Percentiles rank a stretch among this genome's conserved stretches.
These are phyloP conservation scores for Geophilus truncorum DNA, from an alignment of 2,888 invertebrate genomes.

Conservation along the genomic window DNA sequence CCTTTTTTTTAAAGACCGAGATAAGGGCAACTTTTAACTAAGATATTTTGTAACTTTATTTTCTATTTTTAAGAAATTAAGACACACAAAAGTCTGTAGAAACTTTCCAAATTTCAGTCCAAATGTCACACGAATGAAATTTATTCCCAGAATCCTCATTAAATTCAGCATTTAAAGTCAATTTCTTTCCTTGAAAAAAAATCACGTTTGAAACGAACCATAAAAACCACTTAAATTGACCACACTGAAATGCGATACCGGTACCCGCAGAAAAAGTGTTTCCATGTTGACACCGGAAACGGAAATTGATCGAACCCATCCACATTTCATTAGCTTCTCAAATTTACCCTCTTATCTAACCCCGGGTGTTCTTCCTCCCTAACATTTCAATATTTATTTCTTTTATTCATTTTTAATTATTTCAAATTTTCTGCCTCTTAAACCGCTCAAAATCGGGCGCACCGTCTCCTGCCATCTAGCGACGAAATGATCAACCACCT, in stretches of 20 bases:
- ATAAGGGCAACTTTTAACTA: too few species aligned
- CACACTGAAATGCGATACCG: not conserved
- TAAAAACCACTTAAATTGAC: not conserved
- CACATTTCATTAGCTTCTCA: not conserved
- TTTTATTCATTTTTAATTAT: not conserved
- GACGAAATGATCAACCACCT: not conserved
- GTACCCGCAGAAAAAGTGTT: too few species aligned
- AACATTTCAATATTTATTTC: not conserved
- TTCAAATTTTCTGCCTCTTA: not conserved
- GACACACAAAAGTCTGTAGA: too few species aligned
- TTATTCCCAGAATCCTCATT: too few species aligned
- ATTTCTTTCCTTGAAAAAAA: too few species aligned
- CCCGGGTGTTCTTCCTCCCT: not conserved
- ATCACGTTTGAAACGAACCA: not conserved
- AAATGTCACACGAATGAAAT: too few species aligned
- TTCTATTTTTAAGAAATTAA: too few species aligned
- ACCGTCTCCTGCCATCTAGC: not conserved
- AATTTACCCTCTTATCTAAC: not conserved
- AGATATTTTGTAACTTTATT: too few species aligned
- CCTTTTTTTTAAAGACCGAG: too few species aligned
- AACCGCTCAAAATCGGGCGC: not conserved
- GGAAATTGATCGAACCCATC: not conserved
- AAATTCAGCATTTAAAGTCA: too few species aligned
- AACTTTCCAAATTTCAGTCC: too few species aligned
- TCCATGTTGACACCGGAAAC: not conserved